These are phyloP conservation scores for Otis tarda DNA, from an alignment of 2,113 vertebrate species.

Conservation along the genomic window DNA sequence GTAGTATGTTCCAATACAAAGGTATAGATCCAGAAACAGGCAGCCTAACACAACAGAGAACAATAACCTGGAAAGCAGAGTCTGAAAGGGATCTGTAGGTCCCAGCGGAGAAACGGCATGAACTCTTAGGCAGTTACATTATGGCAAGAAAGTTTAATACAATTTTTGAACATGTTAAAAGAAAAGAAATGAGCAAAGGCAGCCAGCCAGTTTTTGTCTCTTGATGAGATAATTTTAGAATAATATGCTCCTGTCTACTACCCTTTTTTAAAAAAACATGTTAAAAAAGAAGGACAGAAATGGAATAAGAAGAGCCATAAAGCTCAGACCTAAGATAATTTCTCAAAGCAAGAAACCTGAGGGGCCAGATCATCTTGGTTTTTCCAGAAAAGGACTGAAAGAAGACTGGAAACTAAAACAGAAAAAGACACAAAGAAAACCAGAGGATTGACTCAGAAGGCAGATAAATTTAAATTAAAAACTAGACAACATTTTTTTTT, in stretches of 20 bases:
- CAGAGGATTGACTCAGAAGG: not conserved
- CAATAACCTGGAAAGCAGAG: not conserved
- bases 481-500: not conserved
- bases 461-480: not conserved
- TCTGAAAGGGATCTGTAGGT: not conserved
- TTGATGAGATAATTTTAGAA: not conserved
- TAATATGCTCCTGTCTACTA: not conserved
- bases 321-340: not conserved
- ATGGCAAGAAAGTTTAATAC: not conserved
- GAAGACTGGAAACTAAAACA: not conserved
- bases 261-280: not conserved
- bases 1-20: not conserved
- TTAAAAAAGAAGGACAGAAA: not conserved
- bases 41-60: not conserved
- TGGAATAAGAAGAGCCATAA: not conserved
- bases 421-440: not conserved
- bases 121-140: not conserved
- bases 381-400: not conserved
- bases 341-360: not conserved
- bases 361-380: not conserved
- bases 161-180: not conserved
- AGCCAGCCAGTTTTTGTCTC: not conserved
- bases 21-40: not conserved
- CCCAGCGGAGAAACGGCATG: not conserved
- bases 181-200: not conserved